Evolutionary conservation across 2,113 vertebrate species (phyloP).

Genomic region (Phalacrocorax brasilianus): DNA sequence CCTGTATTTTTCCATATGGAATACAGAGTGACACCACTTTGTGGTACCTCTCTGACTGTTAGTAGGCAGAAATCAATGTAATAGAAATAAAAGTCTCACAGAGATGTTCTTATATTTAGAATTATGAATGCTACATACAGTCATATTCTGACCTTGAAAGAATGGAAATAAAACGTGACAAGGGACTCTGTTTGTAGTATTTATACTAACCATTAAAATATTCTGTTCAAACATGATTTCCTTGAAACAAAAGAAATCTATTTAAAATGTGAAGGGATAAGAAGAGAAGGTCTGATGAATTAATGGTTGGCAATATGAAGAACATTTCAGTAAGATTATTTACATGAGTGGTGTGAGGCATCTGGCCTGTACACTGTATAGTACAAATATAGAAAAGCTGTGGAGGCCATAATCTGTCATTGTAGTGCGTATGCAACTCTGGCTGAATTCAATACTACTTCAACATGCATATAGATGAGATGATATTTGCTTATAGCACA

Average conservation of each 20-base stretch:
- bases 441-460: constrained; percentile 18
- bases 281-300: constrained; percentile 42
- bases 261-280: constrained; percentile 35
- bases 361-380: constrained; percentile 19
- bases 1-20: constrained; percentile 26
- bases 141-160: constrained; percentile 57
- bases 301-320: not conserved
- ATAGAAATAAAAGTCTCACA: constrained; percentile 52
- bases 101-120: constrained; percentile 47
- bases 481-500: not conserved
- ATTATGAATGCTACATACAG: constrained; percentile 35
- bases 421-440: not conserved
- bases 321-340: constrained; percentile 43
- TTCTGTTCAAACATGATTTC: constrained; percentile 11
- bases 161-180: constrained; percentile 21
- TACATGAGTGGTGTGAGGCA: constrained; percentile 35
- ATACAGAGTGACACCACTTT: not conserved
- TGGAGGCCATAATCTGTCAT: constrained; percentile 48
- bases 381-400: constrained; percentile 52
- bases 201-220: constrained; percentile 29
- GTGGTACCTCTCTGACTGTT: not conserved
- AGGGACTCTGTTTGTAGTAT: not conserved
- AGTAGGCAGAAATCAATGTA: constrained; percentile 51
- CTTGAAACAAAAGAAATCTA: constrained; percentile 44
- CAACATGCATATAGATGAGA: constrained; percentile 7